These are phyloP conservation scores for Coendou prehensilis DNA, from an alignment of 2,797 vertebrate genomes.

Conservation along the genomic window DNA sequence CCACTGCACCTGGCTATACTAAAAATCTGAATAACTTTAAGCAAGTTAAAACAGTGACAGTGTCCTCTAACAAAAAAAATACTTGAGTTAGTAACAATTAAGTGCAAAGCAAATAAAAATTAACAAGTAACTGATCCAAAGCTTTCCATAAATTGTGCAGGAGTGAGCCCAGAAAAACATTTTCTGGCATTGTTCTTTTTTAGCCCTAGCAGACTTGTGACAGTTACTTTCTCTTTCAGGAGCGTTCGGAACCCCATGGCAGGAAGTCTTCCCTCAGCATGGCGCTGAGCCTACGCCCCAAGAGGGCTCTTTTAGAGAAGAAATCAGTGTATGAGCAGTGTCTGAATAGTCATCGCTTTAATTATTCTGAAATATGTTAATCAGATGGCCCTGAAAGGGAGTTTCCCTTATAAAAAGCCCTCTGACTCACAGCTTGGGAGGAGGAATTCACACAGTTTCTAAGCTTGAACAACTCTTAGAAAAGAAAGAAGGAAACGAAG, in stretches of 20 bases:
- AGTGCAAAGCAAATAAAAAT: constrained; percentile 61
- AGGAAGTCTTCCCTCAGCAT: background rate
- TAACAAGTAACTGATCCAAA: background rate
- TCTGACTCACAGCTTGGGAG: constrained; percentile 52
- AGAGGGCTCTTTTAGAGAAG: background rate
- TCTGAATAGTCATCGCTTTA: background rate
- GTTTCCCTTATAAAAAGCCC: constrained; percentile 75
- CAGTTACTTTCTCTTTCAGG: constrained; percentile 54
- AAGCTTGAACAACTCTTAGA: constrained; percentile 59
- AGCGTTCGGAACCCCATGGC: constrained; percentile 5
- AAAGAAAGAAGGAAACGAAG: constrained; percentile 59
- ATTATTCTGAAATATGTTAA: constrained; percentile 3
- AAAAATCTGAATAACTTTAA: constrained; percentile 36
- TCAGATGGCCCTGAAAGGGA: constrained; percentile 44
- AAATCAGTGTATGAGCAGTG: background rate
- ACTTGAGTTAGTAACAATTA: constrained; percentile 1
- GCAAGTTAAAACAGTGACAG: constrained; percentile 38
- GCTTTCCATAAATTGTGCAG: background rate
- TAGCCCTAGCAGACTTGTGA: background rate
- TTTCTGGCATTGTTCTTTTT: background rate
- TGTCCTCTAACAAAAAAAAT: background rate
- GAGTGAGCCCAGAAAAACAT: background rate
- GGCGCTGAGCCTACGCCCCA: background rate
- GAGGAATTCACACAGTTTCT: constrained; percentile 67
- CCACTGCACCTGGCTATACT: background rate